Evolutionary conservation across 2,797 vertebrate species (phyloP).

Genomic region (Myotis planiceps): DNA sequence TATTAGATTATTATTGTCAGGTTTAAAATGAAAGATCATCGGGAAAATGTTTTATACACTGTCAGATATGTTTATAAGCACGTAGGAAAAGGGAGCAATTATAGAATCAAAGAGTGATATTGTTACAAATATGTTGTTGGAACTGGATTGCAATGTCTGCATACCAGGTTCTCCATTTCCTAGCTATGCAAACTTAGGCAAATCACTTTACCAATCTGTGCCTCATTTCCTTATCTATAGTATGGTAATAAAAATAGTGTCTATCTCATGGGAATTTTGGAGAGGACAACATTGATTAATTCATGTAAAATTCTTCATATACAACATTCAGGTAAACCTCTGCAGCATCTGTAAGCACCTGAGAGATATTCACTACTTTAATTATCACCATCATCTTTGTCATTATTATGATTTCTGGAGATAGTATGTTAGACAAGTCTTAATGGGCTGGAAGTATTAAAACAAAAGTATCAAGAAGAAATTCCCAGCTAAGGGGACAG

Average conservation of each 20-base stretch:
- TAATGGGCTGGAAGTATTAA: not conserved
- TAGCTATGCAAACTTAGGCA: not conserved
- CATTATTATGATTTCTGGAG: not conserved
- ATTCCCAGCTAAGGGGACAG: not conserved
- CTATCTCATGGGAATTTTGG: not conserved
- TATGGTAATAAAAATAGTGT: not conserved
- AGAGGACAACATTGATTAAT: not conserved
- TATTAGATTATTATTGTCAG: not conserved
- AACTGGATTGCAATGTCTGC: not conserved
- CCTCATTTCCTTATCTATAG: not conserved
- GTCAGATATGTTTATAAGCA: not conserved
- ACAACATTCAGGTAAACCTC: not conserved
- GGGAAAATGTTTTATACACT: not conserved
- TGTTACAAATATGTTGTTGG: not conserved
- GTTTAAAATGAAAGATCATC: not conserved
- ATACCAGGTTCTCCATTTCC: not conserved
- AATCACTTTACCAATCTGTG: not conserved
- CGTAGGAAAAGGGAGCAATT: not conserved
- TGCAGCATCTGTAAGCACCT: not conserved
- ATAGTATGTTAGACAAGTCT: not conserved
- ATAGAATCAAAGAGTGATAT: not conserved
- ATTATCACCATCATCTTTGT: not conserved
- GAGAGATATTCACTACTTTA: conserved; percentile 7
- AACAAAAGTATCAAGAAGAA: not conserved
- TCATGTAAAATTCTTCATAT: not conserved